Conservation (phyloP, 2,113 vertebrate genomes). For the Rhinichthys klamathensis region DNA sequence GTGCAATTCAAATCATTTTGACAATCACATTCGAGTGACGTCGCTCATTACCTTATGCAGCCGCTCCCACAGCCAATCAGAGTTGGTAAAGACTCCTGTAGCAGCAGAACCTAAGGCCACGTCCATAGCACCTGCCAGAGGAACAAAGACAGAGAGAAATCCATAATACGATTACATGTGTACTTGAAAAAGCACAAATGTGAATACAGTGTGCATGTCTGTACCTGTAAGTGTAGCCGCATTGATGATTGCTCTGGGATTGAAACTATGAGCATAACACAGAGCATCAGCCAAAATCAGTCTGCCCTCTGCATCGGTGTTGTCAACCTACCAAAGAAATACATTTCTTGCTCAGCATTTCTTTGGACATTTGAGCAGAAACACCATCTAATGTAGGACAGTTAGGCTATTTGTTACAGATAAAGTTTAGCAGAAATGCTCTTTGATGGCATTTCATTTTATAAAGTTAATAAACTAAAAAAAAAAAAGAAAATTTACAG, state of each 20-base stretch:
- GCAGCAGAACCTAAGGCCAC: slow-evolving; percentile 92
- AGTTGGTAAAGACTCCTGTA: slow-evolving; percentile 93
- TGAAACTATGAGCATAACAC: slow-evolving; percentile 90
- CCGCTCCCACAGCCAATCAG: slow-evolving; percentile 90
- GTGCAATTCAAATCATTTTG: background rate
- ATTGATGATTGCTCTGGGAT: slow-evolving; percentile 87
- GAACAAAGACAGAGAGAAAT: slow-evolving; percentile 7
- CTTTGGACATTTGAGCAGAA: background rate
- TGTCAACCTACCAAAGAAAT: slow-evolving; percentile 83
- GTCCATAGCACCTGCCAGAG: slow-evolving; percentile 89
- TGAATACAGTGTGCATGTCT: background rate
- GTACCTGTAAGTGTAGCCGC: slow-evolving; percentile 94
- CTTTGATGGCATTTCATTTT: background rate
- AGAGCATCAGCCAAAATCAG: slow-evolving; percentile 93
- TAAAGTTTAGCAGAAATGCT: background rate
- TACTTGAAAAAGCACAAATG: too few species aligned
- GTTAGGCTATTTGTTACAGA: background rate
- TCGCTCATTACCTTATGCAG: slow-evolving; percentile 75
- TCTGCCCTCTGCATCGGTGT: slow-evolving; percentile 94
- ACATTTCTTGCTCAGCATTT: background rate
- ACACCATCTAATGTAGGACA: background rate
- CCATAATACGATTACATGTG: background rate
- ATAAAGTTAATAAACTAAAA: background rate
- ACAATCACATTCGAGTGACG: background rate
- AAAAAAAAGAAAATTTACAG: background rate